Conservation (phyloP, 53 echinoderm and acorn worm genomes). For the Henricia sp. region DNA sequence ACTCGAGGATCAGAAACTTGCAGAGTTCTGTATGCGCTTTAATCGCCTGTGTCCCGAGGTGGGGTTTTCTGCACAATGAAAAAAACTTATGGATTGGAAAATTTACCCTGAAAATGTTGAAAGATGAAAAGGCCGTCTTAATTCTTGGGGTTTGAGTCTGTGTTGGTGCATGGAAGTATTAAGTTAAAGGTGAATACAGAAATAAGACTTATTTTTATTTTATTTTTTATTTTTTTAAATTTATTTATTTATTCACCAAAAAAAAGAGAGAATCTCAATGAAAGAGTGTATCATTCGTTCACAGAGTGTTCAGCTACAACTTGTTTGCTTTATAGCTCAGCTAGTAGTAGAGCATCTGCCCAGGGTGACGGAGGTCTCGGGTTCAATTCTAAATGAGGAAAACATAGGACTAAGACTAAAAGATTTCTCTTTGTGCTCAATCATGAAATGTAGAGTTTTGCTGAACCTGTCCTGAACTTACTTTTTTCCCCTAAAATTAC, state of each 20-base stretch:
- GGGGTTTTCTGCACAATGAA: background rate
- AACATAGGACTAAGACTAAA: background rate
- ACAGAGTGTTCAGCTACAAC: background rate
- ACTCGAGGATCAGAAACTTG: background rate
- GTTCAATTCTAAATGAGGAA: background rate
- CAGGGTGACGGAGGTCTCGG: background rate
- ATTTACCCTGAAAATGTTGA: slow-evolving; percentile 10
- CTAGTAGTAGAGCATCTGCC: background rate
- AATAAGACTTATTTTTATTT: background rate
- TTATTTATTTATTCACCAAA: background rate
- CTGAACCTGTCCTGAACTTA: background rate
- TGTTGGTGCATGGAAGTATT: background rate
- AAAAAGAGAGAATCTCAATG: background rate
- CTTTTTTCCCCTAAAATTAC: background rate
- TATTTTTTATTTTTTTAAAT: background rate
- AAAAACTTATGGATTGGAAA: slow-evolving; percentile 1
- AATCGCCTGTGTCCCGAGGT: background rate
- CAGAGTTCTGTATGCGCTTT: background rate
- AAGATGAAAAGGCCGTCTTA: background rate
- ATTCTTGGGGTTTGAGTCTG: too few relatives aligned
- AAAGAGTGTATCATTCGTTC: background rate
- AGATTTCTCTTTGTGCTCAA: background rate
- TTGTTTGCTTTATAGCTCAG: too few relatives aligned
- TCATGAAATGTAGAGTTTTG: background rate
- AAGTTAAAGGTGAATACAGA: background rate